Evolutionary conservation across 92 coral and sea anemone species (phyloP).

Genomic region (Heliopora coerulea): DNA sequence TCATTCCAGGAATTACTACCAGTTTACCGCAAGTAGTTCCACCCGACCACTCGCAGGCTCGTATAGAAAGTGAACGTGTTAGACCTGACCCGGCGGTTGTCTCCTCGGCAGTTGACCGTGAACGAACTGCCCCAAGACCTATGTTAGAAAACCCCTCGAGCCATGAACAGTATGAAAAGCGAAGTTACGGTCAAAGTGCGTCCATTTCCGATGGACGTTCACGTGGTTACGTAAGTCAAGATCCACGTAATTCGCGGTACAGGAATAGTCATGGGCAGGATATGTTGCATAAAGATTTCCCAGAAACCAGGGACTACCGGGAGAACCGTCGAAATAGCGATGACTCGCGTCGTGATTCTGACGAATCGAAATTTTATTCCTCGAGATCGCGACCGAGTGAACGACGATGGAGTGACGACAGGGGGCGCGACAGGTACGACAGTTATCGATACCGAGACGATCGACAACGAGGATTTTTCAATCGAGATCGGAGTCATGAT

Average conservation of each 20-base stretch:
- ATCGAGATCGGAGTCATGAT: not conserved
- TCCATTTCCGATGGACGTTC: not conserved
- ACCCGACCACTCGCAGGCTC: not conserved
- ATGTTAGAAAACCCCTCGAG: not conserved
- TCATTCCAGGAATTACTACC: not conserved
- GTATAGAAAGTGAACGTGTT: not conserved
- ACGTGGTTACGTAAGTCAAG: not conserved
- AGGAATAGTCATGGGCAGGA: not conserved
- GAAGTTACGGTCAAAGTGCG: not conserved
- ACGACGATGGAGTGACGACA: conserved; percentile 16
- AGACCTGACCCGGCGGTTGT: not conserved
- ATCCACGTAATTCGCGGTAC: conserved; percentile 2
- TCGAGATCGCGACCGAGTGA: conserved; percentile 1
- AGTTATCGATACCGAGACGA: not conserved
- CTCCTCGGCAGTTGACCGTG: not conserved
- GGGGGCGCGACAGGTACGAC: conserved; percentile 8
- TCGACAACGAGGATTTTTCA: not conserved
- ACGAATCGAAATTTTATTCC: not conserved
- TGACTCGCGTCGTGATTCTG: not conserved
- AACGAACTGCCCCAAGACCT: not conserved
- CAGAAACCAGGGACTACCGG: not conserved
- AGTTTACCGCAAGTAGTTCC: not conserved
- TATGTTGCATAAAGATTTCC: not conserved
- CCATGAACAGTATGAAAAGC: not conserved
- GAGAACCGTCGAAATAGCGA: not conserved